These are phyloP conservation scores for Phymatocera aterrima DNA, from an alignment of 2,888 invertebrate genomes.

Conservation along the genomic window DNA sequence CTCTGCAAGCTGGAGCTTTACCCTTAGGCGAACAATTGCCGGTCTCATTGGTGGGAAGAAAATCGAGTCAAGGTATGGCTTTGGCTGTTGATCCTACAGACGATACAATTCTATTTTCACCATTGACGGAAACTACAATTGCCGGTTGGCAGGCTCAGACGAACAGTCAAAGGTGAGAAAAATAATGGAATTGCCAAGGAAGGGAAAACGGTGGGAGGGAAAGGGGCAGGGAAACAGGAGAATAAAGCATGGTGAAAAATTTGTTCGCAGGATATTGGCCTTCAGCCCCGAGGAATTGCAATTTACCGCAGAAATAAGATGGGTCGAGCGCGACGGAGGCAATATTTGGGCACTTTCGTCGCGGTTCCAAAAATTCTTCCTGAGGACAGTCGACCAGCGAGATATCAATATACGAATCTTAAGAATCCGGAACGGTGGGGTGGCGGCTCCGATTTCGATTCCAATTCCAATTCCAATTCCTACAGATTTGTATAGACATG, in stretches of 20 bases:
- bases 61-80: slow-evolving; percentile 90
- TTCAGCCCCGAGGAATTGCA: slow-evolving; percentile 85
- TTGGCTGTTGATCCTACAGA: slow-evolving; percentile 84
- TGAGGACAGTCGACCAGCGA: slow-evolving; percentile 80
- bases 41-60: slow-evolving; percentile 86
- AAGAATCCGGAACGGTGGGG: slow-evolving; percentile 74
- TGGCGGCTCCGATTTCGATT: no score
- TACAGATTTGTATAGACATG: slow-evolving; percentile 56
- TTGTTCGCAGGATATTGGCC: slow-evolving; percentile 79
- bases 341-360: slow-evolving; percentile 86
- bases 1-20: slow-evolving; percentile 84
- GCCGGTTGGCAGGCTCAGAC: slow-evolving; percentile 87
- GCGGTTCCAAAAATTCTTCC: slow-evolving; percentile 89
- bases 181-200: background rate
- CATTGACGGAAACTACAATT: slow-evolving; percentile 87
- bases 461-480: slow-evolving; percentile 39
- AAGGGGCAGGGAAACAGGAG: background rate
- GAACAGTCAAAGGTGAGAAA: slow-evolving; percentile 81
- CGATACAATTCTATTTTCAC: slow-evolving; percentile 86
- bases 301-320: slow-evolving; percentile 86
- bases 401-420: slow-evolving; percentile 87
- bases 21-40: slow-evolving; percentile 84
- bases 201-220: background rate
- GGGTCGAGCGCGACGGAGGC: slow-evolving; percentile 82
- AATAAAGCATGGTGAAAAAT: slow-evolving; percentile 31